Evolutionary conservation across 2,888 invertebrate species (phyloP).

Genomic region (Sycophila texana): DNA sequence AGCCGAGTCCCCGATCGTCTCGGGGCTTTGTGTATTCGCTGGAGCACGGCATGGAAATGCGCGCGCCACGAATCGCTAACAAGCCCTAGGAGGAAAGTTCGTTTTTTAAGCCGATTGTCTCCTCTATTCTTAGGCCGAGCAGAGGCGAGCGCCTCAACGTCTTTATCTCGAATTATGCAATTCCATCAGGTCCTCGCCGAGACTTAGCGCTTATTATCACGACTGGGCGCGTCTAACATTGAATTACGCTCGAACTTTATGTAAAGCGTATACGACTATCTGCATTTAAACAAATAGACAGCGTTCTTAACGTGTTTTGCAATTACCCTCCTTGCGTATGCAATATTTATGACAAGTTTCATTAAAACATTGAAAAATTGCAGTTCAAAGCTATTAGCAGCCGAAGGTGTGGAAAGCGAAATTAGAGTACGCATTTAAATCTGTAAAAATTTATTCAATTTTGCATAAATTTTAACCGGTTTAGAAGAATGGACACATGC

Average conservation of each 20-base stretch:
- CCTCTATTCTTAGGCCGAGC: constrained; percentile 7
- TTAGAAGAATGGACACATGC: no score
- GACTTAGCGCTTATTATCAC: constrained; percentile 15
- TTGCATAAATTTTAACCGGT: neutral
- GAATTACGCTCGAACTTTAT: neutral
- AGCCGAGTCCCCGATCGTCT: neutral
- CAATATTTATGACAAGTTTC: no score
- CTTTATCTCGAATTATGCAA: constrained; percentile 43
- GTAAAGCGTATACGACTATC: no score
- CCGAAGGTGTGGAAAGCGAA: no score
- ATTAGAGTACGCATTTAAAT: no score
- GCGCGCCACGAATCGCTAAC: constrained; percentile 45
- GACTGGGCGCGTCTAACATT: constrained; percentile 10
- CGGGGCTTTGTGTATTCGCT: constrained; percentile 42
- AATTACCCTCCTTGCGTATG: no score
- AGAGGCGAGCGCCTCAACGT: constrained; percentile 4
- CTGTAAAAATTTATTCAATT: neutral
- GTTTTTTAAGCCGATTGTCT: constrained; percentile 33
- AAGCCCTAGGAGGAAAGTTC: constrained; percentile 21
- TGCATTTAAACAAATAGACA: no score
- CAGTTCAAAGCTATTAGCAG: no score
- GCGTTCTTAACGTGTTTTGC: no score
- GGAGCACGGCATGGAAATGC: constrained; percentile 32
- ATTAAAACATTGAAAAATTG: no score
- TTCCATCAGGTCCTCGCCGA: constrained; percentile 14